phyloP scores from a whole-genome alignment of 2,113 vertebrate species.

The Toxotes chatareus region DNA sequence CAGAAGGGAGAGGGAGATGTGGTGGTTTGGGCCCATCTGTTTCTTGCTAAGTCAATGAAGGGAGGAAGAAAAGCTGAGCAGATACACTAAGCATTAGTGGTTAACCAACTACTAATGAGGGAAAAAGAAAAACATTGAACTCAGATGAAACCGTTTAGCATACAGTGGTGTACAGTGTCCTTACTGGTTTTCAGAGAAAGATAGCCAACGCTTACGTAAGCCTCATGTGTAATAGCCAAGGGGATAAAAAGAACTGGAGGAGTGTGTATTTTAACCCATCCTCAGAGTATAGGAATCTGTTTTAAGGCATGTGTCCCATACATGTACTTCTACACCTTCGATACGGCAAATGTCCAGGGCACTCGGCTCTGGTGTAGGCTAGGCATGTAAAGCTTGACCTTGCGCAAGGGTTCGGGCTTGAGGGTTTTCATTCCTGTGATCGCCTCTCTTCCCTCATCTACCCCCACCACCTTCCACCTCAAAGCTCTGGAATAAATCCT shows the following conservation, averaged over 20 bases:
- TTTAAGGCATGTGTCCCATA: slow-evolving; percentile 42
- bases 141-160: slow-evolving; percentile 81
- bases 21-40: slow-evolving; percentile 75
- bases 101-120: slow-evolving; percentile 85
- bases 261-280: slow-evolving; percentile 43
- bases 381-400: slow-evolving; percentile 60
- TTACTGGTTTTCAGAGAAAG: slow-evolving; percentile 74
- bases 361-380: slow-evolving; percentile 67
- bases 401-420: slow-evolving; percentile 72
- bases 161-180: slow-evolving; percentile 65
- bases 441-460: slow-evolving; percentile 70
- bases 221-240: slow-evolving; percentile 68
- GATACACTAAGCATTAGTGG: slow-evolving; percentile 83
- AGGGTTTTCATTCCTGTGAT: slow-evolving; percentile 71
- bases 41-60: slow-evolving; percentile 77
- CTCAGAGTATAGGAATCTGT: slow-evolving; percentile 33
- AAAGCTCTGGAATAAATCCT: slow-evolving; percentile 82
- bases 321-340: slow-evolving; percentile 62
- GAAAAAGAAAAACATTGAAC: slow-evolving; percentile 80
- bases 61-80: slow-evolving; percentile 76
- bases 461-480: slow-evolving; percentile 73
- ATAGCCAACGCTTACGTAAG: slow-evolving; percentile 73
- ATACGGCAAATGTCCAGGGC: slow-evolving; percentile 49
- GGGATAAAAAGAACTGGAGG: slow-evolving; percentile 49
- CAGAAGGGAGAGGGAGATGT: slow-evolving; percentile 47